phyloP scores from a whole-genome alignment of 2,888 invertebrate species.

The Noctua janthe region DNA sequence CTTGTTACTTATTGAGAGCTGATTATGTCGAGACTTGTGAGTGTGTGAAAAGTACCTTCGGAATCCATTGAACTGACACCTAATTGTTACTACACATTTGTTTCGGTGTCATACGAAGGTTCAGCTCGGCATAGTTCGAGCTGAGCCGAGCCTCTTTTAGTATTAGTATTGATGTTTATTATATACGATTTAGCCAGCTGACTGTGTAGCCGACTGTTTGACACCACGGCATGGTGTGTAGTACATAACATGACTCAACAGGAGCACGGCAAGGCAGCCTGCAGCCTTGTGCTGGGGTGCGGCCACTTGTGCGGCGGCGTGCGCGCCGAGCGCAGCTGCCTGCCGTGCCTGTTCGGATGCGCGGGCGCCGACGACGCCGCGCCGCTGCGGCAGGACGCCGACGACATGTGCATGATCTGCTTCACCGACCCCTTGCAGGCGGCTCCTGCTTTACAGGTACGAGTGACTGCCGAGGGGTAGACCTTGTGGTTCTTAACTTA shows the following conservation, averaged over 20 bases:
- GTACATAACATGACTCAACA: conserved; percentile 70
- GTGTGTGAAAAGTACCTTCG: background rate
- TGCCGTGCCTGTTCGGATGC: conserved; percentile 98
- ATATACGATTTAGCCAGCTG: background rate
- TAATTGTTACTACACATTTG: no score
- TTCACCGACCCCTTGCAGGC: conserved; percentile 99
- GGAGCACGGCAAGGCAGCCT: conserved; percentile 95
- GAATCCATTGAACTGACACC: background rate
- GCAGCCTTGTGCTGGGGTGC: conserved; percentile 95
- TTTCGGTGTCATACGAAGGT: background rate
- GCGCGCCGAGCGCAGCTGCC: conserved; percentile 94
- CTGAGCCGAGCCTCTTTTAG: background rate
- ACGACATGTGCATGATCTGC: conserved; percentile 99
- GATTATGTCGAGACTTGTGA: background rate
- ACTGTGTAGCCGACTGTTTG: no score
- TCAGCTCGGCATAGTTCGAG: background rate
- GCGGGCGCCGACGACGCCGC: conserved; percentile 94
- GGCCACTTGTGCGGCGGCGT: conserved; percentile 99
- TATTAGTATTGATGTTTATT: background rate
- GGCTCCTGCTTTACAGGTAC: conserved; percentile 97
- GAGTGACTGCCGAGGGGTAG: background rate
- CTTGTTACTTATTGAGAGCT: background rate
- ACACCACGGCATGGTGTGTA: background rate
- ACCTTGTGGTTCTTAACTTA: background rate
- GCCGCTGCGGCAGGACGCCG: conserved; percentile 97